Percentiles rank a stretch among this genome's conserved stretches.
These are phyloP conservation scores for Pteropus alecto DNA, from an alignment of 2,113 vertebrate genomes.

Conservation along the genomic window DNA sequence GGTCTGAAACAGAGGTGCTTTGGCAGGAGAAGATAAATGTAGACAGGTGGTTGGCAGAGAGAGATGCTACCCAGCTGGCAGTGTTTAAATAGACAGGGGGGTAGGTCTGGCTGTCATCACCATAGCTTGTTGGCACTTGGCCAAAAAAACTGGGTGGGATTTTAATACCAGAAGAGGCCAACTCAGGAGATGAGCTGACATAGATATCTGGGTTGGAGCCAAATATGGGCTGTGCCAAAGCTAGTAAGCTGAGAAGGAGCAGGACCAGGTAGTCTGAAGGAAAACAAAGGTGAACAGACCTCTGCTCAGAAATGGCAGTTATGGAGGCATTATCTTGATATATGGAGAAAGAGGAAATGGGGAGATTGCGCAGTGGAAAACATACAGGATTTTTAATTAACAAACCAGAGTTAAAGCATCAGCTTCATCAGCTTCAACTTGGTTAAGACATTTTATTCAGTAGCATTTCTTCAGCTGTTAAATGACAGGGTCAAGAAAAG, in stretches of 20 bases:
- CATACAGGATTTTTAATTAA: not conserved
- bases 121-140: not conserved
- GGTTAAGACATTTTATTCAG: not conserved
- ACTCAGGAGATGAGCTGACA: not conserved
- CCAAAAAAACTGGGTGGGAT: not conserved
- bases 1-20: not conserved
- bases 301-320: not conserved
- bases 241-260: not conserved
- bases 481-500: not conserved
- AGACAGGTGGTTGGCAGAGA: slow-evolving; percentile 9
- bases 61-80: not conserved
- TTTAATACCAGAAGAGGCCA: slow-evolving; percentile 49
- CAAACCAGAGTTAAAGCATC: not conserved
- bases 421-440: not conserved
- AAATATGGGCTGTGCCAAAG: not conserved
- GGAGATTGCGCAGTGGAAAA: not conserved
- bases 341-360: not conserved
- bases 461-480: not conserved
- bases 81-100: slow-evolving; percentile 39
- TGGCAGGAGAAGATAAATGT: not conserved
- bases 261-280: not conserved
- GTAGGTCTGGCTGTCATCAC: not conserved
- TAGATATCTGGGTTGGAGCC: not conserved
- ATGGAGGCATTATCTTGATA: not conserved
- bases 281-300: not conserved